Base-by-base conservation (phyloP, 2,113 vertebrate genomes). In the Azemiops feae region DNA sequence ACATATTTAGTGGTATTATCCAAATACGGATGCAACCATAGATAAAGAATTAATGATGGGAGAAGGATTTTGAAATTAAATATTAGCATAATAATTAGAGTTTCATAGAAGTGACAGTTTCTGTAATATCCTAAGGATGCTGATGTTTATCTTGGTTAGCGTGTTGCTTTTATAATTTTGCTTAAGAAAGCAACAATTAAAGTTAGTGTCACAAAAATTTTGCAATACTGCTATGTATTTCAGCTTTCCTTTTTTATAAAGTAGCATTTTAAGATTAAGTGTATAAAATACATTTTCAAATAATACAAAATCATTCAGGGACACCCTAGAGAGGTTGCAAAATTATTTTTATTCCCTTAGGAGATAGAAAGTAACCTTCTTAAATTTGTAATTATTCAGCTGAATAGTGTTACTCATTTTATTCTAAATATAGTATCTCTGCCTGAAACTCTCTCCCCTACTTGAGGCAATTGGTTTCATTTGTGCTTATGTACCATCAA, bases 181-280 rank as follows among this genome's bases (percentile, higher is more conserved):
- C 96, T 97, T 97, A 94, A 96, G 96, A 96, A 93, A 96, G 95
- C 93, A 97, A 97, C 95, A 97, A 98, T 98, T 98, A 98, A 98
- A 97, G 85, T 92, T 97, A 92, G 95, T 97, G 94, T 96, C 97
- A 95, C 96, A 96, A 97, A 97, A 92, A 95, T 94, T 93, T 39
- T 95, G n/a, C 92, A 60, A 85, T 94, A 93, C 96, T 94, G 53
- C 96, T 94, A 55, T 96, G 94, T 97, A 90, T 27, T 89, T 97
- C 97, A 91, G 91, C 89, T 47, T 92, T 93, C 11, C 39, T 93
- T 94, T 95, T 34, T 94, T 34, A 14, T n/a, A 58, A 58, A 91
- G 27, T 45, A 93, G 27, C 27, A 60, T 8, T 93, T 90, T 54
- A 4, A 43, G 1, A 20, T 85, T 64, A 8, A 52, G 47, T 89